phyloP scores from a whole-genome alignment of 2,888 invertebrate genomes.

The Atethmia centrago region DNA sequence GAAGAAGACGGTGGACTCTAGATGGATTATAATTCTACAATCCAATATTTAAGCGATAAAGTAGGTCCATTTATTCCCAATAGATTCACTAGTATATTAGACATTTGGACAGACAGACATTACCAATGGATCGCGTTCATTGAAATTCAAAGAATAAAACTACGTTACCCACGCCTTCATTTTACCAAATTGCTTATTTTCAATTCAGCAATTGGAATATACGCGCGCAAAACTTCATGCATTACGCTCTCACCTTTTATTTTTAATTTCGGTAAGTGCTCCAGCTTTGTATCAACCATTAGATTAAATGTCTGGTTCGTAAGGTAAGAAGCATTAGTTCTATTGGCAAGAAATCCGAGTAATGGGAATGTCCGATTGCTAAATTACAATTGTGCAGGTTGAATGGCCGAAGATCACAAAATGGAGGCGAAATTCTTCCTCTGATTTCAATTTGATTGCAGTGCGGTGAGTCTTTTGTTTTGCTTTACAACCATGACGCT shows the following conservation, averaged over 20 bases:
- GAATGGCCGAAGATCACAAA: constrained; percentile 55
- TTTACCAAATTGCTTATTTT: constrained; percentile 41
- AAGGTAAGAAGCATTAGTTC: constrained; percentile 20
- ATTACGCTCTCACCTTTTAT: constrained; percentile 43
- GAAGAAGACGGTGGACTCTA: background rate
- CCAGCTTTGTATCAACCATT: constrained; percentile 18
- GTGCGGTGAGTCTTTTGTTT: background rate
- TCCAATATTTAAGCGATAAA: background rate
- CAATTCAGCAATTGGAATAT: constrained; percentile 39
- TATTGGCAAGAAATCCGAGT: constrained; percentile 44
- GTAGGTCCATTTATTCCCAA: background rate
- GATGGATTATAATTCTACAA: background rate
- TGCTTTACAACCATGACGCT: background rate
- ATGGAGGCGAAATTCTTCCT: constrained; percentile 48
- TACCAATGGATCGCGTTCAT: background rate
- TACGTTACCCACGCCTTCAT: constrained; percentile 14
- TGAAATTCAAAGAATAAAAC: constrained; percentile 15
- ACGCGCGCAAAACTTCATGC: constrained; percentile 21
- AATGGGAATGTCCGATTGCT: constrained; percentile 58
- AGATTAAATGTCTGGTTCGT: constrained; percentile 32
- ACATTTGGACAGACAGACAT: background rate
- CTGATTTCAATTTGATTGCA: constrained; percentile 47
- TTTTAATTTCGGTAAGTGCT: constrained; percentile 65
- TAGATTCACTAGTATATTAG: background rate
- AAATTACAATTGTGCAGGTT: constrained; percentile 62